phyloP scores from a whole-genome alignment of 2,797 vertebrate genomes.

The Glyptemys insculpta region DNA sequence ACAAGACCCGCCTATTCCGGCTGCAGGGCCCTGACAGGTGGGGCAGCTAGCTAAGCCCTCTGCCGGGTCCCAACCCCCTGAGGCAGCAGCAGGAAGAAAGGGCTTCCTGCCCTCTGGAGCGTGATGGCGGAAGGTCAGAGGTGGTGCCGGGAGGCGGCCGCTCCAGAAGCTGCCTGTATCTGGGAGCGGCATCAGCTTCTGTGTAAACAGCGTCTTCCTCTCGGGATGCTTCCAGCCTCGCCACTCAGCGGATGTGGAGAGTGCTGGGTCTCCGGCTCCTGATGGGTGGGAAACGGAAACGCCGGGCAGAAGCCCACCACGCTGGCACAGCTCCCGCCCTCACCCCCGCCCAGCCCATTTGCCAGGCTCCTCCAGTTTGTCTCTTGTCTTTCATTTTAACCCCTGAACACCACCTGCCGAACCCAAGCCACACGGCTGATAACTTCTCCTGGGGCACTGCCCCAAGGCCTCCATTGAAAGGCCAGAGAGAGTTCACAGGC shows the following conservation, averaged over 20 bases:
- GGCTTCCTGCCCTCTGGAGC: not conserved
- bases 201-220: not conserved
- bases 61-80: not conserved
- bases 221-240: not conserved
- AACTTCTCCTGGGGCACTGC: not conserved
- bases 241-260: not conserved
- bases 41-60: not conserved
- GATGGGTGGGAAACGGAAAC: not conserved
- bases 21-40: not conserved
- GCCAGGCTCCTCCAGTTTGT: not conserved
- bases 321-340: too few relatives aligned
- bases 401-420: not conserved
- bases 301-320: not conserved
- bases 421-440: not conserved
- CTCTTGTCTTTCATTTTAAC: not conserved
- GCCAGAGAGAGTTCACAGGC: not conserved
- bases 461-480: not conserved
- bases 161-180: not conserved
- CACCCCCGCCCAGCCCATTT: too few relatives aligned
- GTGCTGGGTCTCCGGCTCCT: not conserved
- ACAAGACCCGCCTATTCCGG: not conserved
- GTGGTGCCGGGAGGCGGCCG: not conserved
- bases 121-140: not conserved
- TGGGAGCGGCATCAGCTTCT: not conserved
- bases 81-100: not conserved